Conservation (phyloP, 2,888 invertebrate species). For the Labia minor region DNA sequence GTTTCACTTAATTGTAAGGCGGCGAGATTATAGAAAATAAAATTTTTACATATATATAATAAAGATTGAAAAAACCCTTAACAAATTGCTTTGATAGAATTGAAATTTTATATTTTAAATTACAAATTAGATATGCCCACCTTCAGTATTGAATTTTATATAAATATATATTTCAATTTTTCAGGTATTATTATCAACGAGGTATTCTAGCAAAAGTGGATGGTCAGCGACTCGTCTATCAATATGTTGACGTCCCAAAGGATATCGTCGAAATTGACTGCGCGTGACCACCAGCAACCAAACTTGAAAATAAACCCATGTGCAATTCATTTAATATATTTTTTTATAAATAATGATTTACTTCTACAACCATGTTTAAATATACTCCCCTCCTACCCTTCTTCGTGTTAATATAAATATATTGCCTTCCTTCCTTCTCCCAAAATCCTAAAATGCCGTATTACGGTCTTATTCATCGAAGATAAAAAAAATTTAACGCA, state of each 20-base stretch:
- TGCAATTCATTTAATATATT: slow-evolving; percentile 14
- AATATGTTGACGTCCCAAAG: slow-evolving; percentile 98
- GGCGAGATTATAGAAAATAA: too few species aligned
- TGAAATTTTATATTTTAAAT: too few species aligned
- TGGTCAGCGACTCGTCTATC: slow-evolving; percentile 96
- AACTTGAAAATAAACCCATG: slow-evolving; percentile 19
- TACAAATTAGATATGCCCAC: too few species aligned
- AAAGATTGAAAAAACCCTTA: too few species aligned
- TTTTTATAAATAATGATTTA: slow-evolving; percentile 15
- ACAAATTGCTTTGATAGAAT: too few species aligned
- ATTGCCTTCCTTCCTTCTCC: too few species aligned
- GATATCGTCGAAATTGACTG: slow-evolving; percentile 96
- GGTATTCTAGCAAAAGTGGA: slow-evolving; percentile 99
- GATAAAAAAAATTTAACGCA: not conserved
- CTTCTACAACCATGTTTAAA: too few species aligned
- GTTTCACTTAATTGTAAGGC: too few species aligned
- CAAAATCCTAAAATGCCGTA: not conserved
- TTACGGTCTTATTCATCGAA: not conserved
- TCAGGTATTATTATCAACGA: slow-evolving; percentile 91
- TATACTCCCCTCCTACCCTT: not conserved
- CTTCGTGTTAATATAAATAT: too few species aligned
- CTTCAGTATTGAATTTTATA: too few species aligned
- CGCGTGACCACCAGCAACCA: slow-evolving; percentile 46
- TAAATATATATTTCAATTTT: too few species aligned
- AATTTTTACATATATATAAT: too few species aligned